Base-by-base conservation (phyloP, 1,140 invertebrate species). In the Idris sp. region DNA sequence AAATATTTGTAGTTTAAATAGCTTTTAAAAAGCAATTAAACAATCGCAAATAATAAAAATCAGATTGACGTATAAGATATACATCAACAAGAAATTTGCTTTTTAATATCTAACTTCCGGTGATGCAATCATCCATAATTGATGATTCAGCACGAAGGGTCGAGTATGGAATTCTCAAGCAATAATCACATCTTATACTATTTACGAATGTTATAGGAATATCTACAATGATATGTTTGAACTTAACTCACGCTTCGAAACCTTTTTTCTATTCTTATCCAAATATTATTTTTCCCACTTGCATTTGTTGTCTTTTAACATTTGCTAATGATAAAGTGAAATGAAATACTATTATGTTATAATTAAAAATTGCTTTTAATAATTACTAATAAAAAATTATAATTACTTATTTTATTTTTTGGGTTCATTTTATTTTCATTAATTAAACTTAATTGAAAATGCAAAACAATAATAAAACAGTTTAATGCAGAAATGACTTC, bases 21-120 rank as follows among this genome's bases (percentile, higher is more conserved):
- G n/a, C n/a, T n/a, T n/a, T n/a, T n/a, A n/a, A n/a, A n/a, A n/a
- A 0, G 25, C 25, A 43, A 56, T 67, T 56, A 58, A 53, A 35
- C 19, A 43, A 69, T 35, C 31, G 33, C 26, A 33, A 43, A 48
- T 62, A 61, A 58, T 68, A 74, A 68, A 33, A 58, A 68, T 46
- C 49, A 49, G 64, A 68, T 74, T 74, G 43, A 35, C 15, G 22
- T 8, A 26, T 49, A 67, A 68, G 43, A 35, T 11, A 16, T 8
- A 26, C 43, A 67, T 61, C 15, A 67, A 67, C 41, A 43, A 44
- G 56, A 58, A 56, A 68, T 68, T 56, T 56, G 62, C 36, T 74
- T 68, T 68, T 74, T 54, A 68, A 68, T 62, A 64, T 38, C 51
- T 48, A 56, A 49, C 64, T 74, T 74, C 72, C 62, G 72, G 22